Conservation (phyloP, 2,888 invertebrate genomes). For the Nasonovia ribisnigri region DNA sequence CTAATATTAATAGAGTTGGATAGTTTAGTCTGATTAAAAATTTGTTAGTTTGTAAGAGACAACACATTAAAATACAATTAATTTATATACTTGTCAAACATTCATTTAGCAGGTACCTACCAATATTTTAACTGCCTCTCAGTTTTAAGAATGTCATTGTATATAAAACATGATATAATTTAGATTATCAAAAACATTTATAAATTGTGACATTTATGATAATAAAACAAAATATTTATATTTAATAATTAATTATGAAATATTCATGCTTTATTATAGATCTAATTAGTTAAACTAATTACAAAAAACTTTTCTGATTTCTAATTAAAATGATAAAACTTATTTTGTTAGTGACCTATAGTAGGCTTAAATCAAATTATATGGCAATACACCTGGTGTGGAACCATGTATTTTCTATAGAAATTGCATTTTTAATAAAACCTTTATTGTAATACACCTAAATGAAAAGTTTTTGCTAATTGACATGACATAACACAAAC, state of each 20-base stretch:
- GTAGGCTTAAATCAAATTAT: too few relatives aligned
- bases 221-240: not conserved
- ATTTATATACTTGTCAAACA: not conserved
- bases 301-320: too few relatives aligned
- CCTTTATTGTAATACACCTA: too few relatives aligned
- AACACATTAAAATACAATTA: not conserved
- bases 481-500: too few relatives aligned
- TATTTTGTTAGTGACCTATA: too few relatives aligned
- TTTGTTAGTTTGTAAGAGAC: not conserved
- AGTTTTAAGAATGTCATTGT: not conserved
- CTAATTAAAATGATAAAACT: too few relatives aligned
- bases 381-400: too few relatives aligned
- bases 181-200: not conserved
- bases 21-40: not conserved
- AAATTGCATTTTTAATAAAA: too few relatives aligned
- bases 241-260: not conserved
- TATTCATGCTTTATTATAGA: too few relatives aligned
- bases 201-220: not conserved
- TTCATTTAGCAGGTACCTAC: not conserved
- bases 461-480: too few relatives aligned
- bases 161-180: not conserved
- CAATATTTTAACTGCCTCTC: not conserved
- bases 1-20: not conserved
- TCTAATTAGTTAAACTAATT: too few relatives aligned
- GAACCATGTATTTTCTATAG: too few relatives aligned